These are phyloP conservation scores for Spizella passerina DNA, from an alignment of 2,797 vertebrate species.

Conservation along the genomic window DNA sequence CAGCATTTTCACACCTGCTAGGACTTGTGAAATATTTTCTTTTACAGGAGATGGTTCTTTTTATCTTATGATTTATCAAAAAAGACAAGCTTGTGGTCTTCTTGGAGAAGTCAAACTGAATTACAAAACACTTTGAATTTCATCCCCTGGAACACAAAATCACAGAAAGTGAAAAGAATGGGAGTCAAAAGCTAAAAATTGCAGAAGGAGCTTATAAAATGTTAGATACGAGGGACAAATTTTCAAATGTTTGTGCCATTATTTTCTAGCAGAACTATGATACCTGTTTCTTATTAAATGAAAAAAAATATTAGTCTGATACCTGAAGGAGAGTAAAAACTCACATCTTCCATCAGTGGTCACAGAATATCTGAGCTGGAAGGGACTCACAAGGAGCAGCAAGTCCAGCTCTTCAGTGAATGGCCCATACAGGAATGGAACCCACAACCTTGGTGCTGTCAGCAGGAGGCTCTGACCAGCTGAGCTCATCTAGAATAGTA, in stretches of 20 bases:
- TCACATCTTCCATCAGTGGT: neutral
- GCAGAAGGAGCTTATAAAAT: neutral
- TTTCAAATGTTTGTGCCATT: neutral
- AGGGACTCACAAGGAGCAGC: neutral
- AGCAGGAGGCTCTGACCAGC: neutral
- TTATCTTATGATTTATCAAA: neutral
- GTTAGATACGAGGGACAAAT: neutral
- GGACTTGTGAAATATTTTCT: neutral
- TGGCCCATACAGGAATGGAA: fast-evolving
- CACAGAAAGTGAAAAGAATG: neutral
- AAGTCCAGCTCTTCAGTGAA: too few relatives aligned
- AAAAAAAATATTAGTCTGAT: neutral
- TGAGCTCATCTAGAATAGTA: neutral
- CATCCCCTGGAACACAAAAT: neutral
- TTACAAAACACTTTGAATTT: neutral
- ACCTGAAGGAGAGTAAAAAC: neutral
- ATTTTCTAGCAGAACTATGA: neutral
- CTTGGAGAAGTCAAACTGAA: neutral
- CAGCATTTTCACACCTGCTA: neutral
- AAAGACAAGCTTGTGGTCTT: neutral
- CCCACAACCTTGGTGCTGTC: neutral
- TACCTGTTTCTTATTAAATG: neutral
- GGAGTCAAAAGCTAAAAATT: neutral
- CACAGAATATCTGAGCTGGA: neutral
- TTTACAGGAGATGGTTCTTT: neutral